Percentiles rank a stretch among this genome's conserved stretches.
Conservation (phyloP, 2,113 vertebrate species). For the Phaethornis superciliosus region DNA sequence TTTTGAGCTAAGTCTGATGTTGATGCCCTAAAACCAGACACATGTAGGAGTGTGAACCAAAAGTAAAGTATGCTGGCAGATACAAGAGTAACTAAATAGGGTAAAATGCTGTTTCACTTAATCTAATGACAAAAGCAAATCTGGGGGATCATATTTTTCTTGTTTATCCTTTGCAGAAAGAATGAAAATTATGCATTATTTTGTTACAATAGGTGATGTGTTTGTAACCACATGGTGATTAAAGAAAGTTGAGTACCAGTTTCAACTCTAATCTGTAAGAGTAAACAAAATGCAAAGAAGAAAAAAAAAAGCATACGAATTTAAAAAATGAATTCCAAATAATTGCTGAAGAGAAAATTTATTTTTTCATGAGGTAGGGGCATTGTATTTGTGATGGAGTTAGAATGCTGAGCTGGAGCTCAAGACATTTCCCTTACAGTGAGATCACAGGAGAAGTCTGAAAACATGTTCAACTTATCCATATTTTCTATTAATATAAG, state of each 20-base stretch:
- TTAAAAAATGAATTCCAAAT: not conserved
- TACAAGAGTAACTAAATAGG: not conserved
- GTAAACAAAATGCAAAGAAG: not conserved
- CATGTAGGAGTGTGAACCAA: not conserved
- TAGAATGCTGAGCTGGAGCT: not conserved
- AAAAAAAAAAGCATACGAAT: accelerated
- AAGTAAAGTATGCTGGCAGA: not conserved
- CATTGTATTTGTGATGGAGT: not conserved
- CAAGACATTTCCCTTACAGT: not conserved
- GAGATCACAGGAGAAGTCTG: not conserved
- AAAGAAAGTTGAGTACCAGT: not conserved
- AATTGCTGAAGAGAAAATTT: not conserved
- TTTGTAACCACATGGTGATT: not conserved
- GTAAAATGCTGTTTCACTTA: not conserved
- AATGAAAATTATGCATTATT: not conserved
- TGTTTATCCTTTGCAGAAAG: not conserved
- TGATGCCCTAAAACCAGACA: not conserved
- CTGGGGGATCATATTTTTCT: not conserved
- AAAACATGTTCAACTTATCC: not conserved
- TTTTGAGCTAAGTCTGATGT: not conserved
- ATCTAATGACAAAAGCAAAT: not conserved
- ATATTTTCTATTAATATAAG: not conserved
- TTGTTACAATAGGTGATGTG: not conserved
- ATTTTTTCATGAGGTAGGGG: not conserved
- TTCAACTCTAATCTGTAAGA: not conserved